Percentiles rank a stretch among this genome's conserved stretches.
phyloP scores from a whole-genome alignment of 2,888 invertebrate species.

The Pedicia rivosa region DNA sequence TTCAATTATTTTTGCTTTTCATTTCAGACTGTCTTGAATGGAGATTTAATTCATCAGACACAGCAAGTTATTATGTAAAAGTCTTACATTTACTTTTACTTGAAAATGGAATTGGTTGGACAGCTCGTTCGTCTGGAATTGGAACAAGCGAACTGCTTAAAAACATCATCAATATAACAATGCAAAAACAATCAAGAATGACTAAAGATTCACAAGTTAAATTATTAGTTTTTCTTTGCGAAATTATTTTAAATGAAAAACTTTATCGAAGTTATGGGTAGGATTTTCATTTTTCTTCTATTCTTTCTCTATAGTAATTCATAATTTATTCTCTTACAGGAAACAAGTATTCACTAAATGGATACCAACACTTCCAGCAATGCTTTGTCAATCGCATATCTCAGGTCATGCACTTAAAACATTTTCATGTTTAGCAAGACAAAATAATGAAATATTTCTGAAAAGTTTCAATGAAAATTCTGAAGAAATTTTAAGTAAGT shows the following conservation, averaged over 20 bases:
- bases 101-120: no score
- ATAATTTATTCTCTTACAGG: conserved; percentile 17
- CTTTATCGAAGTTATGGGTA: conserved; percentile 26
- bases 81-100: no score
- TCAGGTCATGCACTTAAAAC: conserved; percentile 36
- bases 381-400: conserved; percentile 36
- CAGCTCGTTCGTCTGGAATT: no score
- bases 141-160: no score
- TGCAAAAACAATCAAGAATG: conserved; percentile 16
- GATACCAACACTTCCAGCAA: conserved; percentile 37
- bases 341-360: conserved; percentile 31
- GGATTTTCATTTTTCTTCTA: conserved; percentile 8
- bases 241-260: conserved; percentile 29
- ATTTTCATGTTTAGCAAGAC: conserved; percentile 39
- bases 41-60: no score
- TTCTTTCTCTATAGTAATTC: neutral
- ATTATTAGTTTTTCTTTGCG: conserved; percentile 31
- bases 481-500: conserved; percentile 32
- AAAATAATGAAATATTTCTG: conserved; percentile 36
- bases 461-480: conserved; percentile 31
- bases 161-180: conserved; percentile 17
- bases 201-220: conserved; percentile 23
- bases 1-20: no score
- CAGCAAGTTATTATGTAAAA: no score
- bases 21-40: no score